Conservation (phyloP, 1,140 invertebrate genomes). For the Pomphorhynchus laevis region DNA sequence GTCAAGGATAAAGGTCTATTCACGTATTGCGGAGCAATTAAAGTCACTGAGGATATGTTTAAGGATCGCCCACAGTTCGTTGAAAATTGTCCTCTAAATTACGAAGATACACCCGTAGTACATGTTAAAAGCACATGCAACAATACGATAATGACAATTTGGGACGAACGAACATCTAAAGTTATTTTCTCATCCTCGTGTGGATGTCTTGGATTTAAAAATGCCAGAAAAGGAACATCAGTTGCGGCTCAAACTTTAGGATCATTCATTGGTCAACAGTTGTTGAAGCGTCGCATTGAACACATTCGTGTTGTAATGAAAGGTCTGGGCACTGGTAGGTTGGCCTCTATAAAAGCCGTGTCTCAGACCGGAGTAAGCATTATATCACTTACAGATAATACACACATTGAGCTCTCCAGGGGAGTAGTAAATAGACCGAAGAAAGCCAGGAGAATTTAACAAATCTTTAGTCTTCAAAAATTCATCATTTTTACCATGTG, state of each 20-base stretch:
- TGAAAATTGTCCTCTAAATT: too few relatives aligned
- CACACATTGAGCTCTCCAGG: too few relatives aligned
- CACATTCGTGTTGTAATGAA: constrained; percentile 34
- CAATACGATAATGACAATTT: constrained; percentile 43
- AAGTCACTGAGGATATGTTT: too few relatives aligned
- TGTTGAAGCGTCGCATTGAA: constrained; percentile 30
- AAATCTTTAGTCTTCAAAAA: too few relatives aligned
- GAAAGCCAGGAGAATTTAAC: too few relatives aligned
- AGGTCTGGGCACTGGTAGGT: constrained; percentile 46
- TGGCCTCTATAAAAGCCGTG: constrained; percentile 29
- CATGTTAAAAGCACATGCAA: constrained; percentile 42
- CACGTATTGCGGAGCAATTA: too few relatives aligned
- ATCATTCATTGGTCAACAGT: constrained; percentile 33
- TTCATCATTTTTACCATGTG: too few relatives aligned
- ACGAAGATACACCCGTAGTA: constrained; percentile 37
- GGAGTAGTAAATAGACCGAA: too few relatives aligned
- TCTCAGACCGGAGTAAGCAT: too few relatives aligned
- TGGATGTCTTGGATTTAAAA: constrained; percentile 62
- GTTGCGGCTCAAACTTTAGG: constrained; percentile 69
- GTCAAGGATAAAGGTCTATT: too few relatives aligned
- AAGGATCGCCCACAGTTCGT: too few relatives aligned
- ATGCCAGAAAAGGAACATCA: constrained; percentile 65
- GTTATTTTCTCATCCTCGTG: not conserved
- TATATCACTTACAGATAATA: too few relatives aligned
- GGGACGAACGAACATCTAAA: constrained; percentile 22